Conservation (phyloP, 2,888 invertebrate species). For the Lasius fuliginosus region DNA sequence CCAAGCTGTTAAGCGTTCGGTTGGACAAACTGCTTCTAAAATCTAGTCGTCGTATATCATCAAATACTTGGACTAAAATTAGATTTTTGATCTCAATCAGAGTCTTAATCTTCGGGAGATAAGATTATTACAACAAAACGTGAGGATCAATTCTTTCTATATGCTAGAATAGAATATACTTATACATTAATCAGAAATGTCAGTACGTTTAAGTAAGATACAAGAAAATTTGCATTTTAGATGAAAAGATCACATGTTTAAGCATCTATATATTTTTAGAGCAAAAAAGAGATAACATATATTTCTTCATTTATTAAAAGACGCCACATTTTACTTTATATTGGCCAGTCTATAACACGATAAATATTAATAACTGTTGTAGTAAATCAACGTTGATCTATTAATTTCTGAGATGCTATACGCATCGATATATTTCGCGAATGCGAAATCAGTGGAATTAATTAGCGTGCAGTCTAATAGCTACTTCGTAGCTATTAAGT, state of each 20-base stretch:
- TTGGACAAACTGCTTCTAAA: neutral
- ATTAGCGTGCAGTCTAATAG: slow-evolving; percentile 21
- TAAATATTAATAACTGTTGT: neutral
- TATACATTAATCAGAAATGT: neutral
- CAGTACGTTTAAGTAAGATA: neutral
- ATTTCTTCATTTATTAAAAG: neutral
- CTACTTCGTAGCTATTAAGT: slow-evolving; percentile 30
- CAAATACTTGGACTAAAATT: neutral
- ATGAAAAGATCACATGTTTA: neutral
- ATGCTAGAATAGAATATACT: neutral
- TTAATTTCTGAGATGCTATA: neutral
- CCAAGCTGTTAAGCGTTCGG: neutral
- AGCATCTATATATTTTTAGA: neutral
- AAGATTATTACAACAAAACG: neutral
- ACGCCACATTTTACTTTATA: neutral
- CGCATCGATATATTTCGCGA: neutral
- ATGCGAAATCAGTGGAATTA: neutral
- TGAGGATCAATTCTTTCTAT: neutral
- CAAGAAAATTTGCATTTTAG: slow-evolving; percentile 5
- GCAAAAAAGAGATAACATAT: neutral
- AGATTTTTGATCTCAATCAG: neutral
- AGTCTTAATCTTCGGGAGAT: neutral
- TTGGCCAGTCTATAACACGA: neutral
- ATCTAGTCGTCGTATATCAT: neutral
- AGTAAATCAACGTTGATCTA: neutral